phyloP scores from a whole-genome alignment of 2,888 invertebrate genomes.

The Schrankia costaestrigalis region DNA sequence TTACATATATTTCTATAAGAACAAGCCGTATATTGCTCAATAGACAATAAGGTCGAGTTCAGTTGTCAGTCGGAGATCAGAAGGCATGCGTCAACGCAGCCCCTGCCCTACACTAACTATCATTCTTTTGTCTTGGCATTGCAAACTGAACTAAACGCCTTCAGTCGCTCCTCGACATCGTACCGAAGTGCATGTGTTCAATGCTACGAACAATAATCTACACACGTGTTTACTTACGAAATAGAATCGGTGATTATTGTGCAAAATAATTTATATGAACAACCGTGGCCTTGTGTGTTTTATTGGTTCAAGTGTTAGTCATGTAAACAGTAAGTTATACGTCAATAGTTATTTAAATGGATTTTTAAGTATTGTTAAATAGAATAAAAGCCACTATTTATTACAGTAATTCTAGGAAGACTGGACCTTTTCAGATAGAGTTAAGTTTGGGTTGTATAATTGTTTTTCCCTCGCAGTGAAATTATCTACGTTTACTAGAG shows the following conservation, averaged over 20 bases:
- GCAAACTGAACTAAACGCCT: conserved; percentile 37
- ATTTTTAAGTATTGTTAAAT: no score
- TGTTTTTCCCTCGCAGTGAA: no score
- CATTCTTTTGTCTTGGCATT: conserved; percentile 44
- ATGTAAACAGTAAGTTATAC: conserved; percentile 22
- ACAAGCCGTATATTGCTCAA: conserved; percentile 18
- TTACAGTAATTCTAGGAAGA: no score
- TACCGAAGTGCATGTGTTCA: conserved; percentile 30
- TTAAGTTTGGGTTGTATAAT: no score
- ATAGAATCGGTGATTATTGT: conserved; percentile 22
- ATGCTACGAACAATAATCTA: conserved; percentile 11
- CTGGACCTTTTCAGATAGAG: no score
- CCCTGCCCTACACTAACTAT: conserved; percentile 43
- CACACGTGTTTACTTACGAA: conserved; percentile 38
- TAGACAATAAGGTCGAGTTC: conserved; percentile 1
- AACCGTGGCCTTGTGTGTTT: conserved; percentile 8
- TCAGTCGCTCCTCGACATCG: conserved; percentile 43
- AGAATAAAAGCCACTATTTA: no score
- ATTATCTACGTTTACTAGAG: no score
- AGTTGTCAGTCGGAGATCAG: conserved; percentile 12
- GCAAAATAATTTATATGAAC: conserved; percentile 12
- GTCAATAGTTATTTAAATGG: no score
- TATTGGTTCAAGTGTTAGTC: conserved; percentile 10
- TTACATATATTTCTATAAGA: conserved; percentile 2
- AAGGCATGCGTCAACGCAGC: conserved; percentile 21